Evolutionary conservation across 1,140 invertebrate species (phyloP).

Genomic region (Vanessa tameamea): DNA sequence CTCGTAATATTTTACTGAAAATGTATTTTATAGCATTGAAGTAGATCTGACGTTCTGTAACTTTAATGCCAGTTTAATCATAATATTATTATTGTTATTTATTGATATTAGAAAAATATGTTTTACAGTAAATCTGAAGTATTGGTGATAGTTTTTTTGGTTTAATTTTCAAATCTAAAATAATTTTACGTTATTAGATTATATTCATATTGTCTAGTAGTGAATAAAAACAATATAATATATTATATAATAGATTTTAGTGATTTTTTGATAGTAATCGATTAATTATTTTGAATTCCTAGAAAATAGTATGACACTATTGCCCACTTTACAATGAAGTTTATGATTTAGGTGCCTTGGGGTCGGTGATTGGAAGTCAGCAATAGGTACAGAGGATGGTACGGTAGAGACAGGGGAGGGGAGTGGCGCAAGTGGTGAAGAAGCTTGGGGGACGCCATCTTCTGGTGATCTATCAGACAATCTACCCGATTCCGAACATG

Average conservation of each 20-base stretch:
- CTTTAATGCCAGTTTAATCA: constrained; percentile 11
- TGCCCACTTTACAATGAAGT: not conserved
- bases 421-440: constrained; percentile 90
- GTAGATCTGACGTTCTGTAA: constrained; percentile 17
- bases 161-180: not conserved
- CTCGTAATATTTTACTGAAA: not conserved
- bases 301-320: not conserved
- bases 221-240: not conserved
- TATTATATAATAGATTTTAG: constrained; percentile 4
- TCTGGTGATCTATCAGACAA: constrained; percentile 90
- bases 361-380: constrained; percentile 79
- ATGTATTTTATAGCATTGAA: constrained; percentile 13
- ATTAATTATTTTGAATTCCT: not conserved
- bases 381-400: constrained; percentile 87
- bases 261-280: not conserved
- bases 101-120: not conserved
- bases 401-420: constrained; percentile 88
- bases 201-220: not conserved
- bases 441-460: constrained; percentile 92
- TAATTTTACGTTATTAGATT: constrained; percentile 4
- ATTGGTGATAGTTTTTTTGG: not conserved
- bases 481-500: constrained; percentile 84
- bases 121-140: not conserved
- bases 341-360: constrained; percentile 66
- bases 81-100: not conserved